Evolutionary conservation across 2,888 invertebrate genomes (phyloP).

Genomic region (Eupithecia vulgata): DNA sequence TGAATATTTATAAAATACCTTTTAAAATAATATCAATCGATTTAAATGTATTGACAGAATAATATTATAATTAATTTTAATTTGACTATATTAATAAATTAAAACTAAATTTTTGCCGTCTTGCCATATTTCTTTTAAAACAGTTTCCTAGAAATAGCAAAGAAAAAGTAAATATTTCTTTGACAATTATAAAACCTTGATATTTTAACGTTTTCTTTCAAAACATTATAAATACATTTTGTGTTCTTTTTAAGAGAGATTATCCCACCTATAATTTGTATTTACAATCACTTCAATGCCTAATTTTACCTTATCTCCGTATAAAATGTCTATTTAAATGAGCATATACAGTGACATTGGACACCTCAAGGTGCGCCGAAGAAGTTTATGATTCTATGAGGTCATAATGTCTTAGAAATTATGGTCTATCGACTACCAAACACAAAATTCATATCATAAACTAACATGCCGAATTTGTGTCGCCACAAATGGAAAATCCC

Average conservation of each 20-base stretch:
- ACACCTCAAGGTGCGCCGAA: constrained; percentile 59
- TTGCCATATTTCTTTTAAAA: background rate
- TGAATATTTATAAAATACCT: constrained; percentile 23
- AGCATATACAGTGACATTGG: constrained; percentile 60
- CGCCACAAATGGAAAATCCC: constrained; percentile 70
- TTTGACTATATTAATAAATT: constrained; percentile 25
- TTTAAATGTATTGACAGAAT: constrained; percentile 29
- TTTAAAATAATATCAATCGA: constrained; percentile 24
- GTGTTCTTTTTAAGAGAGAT: background rate
- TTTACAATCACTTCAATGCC: constrained; percentile 31
- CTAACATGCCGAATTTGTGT: constrained; percentile 68
- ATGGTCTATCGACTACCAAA: constrained; percentile 60
- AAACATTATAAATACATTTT: background rate
- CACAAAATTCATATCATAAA: constrained; percentile 71
- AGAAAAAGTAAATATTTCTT: background rate
- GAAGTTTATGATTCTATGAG: constrained; percentile 67
- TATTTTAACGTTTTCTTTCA: background rate
- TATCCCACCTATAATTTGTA: background rate
- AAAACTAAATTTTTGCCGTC: constrained; percentile 9
- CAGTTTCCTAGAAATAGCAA: background rate
- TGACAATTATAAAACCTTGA: background rate
- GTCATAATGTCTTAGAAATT: constrained; percentile 71
- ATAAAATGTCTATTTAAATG: constrained; percentile 50
- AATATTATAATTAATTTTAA: constrained; percentile 29
- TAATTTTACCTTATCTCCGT: constrained; percentile 46